Evolutionary conservation across 2,797 vertebrate genomes (phyloP).

Genomic region (Hyperoplus lanceolatus): DNA sequence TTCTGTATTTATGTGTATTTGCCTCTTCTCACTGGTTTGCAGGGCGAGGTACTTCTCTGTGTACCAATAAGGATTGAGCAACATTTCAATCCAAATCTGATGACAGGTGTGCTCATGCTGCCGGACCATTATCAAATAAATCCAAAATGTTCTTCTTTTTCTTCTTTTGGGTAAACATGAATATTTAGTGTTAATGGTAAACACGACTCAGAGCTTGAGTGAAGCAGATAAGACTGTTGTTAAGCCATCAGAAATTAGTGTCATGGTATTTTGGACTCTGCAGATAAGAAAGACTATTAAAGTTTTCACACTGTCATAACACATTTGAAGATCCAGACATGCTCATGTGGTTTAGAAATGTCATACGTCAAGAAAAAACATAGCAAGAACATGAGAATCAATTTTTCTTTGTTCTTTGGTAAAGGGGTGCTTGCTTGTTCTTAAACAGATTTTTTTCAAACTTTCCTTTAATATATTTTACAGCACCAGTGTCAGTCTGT

Average conservation of each 20-base stretch:
- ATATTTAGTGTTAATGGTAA: neutral
- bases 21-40: neutral
- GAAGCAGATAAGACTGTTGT: too few species aligned
- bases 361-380: neutral
- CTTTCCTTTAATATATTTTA: neutral
- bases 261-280: too few species aligned
- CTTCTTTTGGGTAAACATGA: neutral
- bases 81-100: neutral
- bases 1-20: neutral
- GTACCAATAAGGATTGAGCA: conserved; percentile 1
- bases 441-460: neutral
- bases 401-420: neutral
- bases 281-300: neutral
- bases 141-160: too few species aligned
- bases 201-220: too few species aligned
- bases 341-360: neutral
- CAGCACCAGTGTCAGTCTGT: neutral
- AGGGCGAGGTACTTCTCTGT: too few species aligned
- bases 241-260: neutral
- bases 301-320: too few species aligned
- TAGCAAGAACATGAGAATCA: neutral
- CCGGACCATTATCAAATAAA: neutral
- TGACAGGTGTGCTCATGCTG: neutral
- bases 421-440: neutral
- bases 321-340: neutral